Conservation (phyloP, 2,113 vertebrate genomes). For the Entelurus aequoreus region DNA sequence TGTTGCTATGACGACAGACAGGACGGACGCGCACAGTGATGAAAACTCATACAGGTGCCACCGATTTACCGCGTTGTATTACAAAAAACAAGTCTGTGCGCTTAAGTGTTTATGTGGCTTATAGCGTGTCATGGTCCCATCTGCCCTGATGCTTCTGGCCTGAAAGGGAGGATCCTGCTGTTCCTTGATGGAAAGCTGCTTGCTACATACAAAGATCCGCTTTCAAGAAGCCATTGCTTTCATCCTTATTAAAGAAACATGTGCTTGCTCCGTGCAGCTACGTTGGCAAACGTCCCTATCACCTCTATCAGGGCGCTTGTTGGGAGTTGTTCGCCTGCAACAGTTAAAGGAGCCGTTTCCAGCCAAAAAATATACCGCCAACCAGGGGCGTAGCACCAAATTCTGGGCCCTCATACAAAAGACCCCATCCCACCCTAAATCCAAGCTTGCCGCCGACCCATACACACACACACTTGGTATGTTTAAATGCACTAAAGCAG, state of each 20-base stretch:
- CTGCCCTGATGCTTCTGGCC: conserved; percentile 65
- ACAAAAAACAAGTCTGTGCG: background rate
- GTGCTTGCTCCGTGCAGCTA: conserved; percentile 53
- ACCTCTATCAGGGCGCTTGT: background rate
- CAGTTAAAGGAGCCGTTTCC: no score
- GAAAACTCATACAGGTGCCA: conserved; percentile 45
- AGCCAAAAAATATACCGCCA: no score
- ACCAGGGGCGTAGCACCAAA: no score
- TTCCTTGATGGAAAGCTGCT: conserved; percentile 69
- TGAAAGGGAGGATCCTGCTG: conserved; percentile 70
- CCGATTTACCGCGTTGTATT: conserved; percentile 17
- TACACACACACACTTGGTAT: no score
- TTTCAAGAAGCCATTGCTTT: conserved; percentile 72
- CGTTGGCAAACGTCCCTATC: conserved; percentile 23
- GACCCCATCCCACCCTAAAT: no score
- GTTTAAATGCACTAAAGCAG: no score
- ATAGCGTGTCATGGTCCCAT: conserved; percentile 68
- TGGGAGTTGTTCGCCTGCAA: no score
- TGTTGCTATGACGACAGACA: conserved; percentile 13
- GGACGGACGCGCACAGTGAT: conserved; percentile 23
- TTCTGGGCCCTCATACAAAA: no score
- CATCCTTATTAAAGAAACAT: conserved; percentile 79
- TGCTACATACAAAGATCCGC: conserved; percentile 71
- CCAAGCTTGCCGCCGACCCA: no score
- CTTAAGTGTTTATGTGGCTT: conserved; percentile 30